phyloP scores from a whole-genome alignment of 2,797 vertebrate genomes.

The Oreochromis grahami region DNA sequence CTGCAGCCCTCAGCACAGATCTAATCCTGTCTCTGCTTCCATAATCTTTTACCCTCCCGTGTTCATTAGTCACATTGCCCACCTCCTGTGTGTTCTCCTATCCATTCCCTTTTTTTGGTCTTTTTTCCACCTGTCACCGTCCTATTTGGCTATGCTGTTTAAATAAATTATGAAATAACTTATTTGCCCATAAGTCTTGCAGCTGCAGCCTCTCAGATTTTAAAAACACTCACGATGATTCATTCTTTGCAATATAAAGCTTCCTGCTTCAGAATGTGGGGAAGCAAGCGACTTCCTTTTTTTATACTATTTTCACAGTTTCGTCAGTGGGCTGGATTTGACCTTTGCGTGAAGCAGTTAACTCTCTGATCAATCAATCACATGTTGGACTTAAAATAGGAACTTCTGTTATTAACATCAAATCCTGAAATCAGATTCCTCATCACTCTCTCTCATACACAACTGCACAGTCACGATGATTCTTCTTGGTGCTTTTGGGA shows the following conservation, averaged over 20 bases:
- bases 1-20: neutral
- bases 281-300: neutral
- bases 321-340: neutral
- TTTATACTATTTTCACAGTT: neutral
- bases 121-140: neutral
- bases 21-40: neutral
- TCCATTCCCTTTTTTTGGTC: neutral
- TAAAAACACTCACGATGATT: neutral
- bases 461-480: neutral
- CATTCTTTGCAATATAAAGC: neutral
- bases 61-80: neutral
- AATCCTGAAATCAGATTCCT: rapidly evolving
- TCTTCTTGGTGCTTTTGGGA: rapidly evolving
- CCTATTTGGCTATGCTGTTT: neutral
- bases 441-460: rapidly evolving
- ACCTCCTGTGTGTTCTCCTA: neutral
- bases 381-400: neutral
- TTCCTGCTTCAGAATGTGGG: neutral
- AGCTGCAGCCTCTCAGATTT: rapidly evolving
- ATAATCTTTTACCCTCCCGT: rapidly evolving
- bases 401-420: neutral
- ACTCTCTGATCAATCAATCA: neutral
- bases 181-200: neutral
- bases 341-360: neutral
- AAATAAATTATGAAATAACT: neutral